These are phyloP conservation scores for Psittacara wagleri DNA, from an alignment of 2,113 vertebrate genomes.

Conservation along the genomic window DNA sequence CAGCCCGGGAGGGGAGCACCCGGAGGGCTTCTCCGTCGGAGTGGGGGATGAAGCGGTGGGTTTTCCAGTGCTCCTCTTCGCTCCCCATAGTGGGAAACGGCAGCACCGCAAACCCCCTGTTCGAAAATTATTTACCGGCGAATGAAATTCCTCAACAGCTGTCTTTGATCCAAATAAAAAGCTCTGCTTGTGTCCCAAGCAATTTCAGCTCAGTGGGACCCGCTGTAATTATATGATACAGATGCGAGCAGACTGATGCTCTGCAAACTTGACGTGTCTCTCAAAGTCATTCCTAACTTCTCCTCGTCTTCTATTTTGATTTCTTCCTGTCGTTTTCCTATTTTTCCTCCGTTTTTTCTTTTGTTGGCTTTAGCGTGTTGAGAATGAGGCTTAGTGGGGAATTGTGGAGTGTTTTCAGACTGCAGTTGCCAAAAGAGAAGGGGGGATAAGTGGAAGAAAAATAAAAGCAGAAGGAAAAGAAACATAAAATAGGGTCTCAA, in stretches of 20 bases:
- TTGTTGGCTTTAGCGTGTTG: neutral
- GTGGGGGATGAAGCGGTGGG: neutral
- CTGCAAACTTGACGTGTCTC: conserved; percentile 28
- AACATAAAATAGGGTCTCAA: neutral
- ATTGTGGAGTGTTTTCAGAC: neutral
- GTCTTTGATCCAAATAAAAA: conserved; percentile 43
- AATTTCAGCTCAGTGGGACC: conserved; percentile 29
- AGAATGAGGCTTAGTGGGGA: neutral
- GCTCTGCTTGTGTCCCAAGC: neutral
- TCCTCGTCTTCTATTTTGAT: neutral
- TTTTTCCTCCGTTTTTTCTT: neutral
- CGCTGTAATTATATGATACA: neutral
- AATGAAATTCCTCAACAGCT: conserved; percentile 37
- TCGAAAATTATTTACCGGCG: conserved; percentile 43
- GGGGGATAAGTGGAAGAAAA: neutral
- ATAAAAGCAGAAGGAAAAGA: neutral
- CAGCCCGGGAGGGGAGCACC: neutral
- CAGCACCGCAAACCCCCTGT: neutral
- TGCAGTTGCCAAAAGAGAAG: neutral
- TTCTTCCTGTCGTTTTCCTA: neutral
- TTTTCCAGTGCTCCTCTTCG: neutral
- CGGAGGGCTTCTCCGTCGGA: neutral
- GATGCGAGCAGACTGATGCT: conserved; percentile 27
- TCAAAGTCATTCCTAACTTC: conserved; percentile 49
- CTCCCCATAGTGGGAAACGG: neutral